phyloP scores from a whole-genome alignment of 2,888 invertebrate genomes.

The Ferrisia virgata region DNA sequence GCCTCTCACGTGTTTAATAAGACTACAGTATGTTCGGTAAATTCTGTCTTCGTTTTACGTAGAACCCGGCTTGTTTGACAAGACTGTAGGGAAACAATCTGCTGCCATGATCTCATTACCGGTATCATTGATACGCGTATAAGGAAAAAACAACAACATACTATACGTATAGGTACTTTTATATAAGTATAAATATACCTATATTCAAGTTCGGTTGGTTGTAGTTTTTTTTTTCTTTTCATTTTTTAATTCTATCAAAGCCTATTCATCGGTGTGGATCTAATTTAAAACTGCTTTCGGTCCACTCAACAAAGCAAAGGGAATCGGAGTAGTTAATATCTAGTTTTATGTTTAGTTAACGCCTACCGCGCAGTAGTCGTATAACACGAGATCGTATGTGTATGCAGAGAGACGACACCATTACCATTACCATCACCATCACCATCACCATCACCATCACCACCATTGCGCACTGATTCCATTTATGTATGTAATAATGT shows the following conservation, averaged over 20 bases:
- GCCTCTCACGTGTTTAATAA: not conserved
- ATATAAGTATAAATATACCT: too few species aligned
- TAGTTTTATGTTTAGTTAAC: not conserved
- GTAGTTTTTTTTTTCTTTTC: not conserved
- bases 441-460: too few species aligned
- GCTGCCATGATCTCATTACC: not conserved
- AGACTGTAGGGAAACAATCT: not conserved
- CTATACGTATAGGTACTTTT: too few species aligned
- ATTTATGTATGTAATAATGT: not conserved
- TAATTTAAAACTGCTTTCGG: slow-evolving; percentile 11
- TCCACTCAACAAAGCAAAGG: not conserved
- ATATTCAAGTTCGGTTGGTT: not conserved
- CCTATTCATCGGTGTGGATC: slow-evolving; percentile 3
- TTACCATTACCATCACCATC: not conserved
- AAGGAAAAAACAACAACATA: not conserved
- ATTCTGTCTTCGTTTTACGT: not conserved
- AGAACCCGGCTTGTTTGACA: too few species aligned
- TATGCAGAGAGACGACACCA: not conserved
- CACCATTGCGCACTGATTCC: not conserved
- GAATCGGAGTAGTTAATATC: slow-evolving; percentile 8
- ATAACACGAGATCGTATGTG: not conserved
- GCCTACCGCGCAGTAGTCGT: not conserved
- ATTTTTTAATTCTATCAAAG: not conserved
- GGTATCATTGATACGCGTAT: not conserved
- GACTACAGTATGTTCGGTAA: slow-evolving; percentile 2